A percentile compares a stretch with the other conserved stretches of the same genome.
These are phyloP conservation scores for Catocala sponsa DNA, from an alignment of 2,888 invertebrate species.

Conservation along the genomic window DNA sequence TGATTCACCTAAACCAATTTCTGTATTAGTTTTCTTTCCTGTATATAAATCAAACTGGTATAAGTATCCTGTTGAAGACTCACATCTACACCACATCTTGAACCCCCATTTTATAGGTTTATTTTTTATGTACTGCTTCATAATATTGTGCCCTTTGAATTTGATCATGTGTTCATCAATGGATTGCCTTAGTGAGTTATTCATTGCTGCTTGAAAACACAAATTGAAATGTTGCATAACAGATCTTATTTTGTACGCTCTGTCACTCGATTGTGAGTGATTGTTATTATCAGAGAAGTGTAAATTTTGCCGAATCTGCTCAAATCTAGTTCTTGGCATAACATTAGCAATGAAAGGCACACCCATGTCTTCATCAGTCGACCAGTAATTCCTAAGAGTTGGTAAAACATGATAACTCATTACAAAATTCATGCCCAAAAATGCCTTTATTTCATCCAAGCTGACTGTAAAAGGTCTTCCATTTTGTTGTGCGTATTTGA, in stretches of 20 bases:
- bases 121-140: conserved; percentile 48
- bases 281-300: conserved; percentile 27
- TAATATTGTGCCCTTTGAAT: conserved; percentile 34
- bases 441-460: conserved; percentile 38
- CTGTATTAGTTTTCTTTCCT: conserved; percentile 37
- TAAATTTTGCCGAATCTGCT: conserved; percentile 31
- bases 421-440: conserved; percentile 38
- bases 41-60: conserved; percentile 47
- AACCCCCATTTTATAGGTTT: conserved; percentile 53
- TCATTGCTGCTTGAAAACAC: conserved; percentile 23
- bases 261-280: background rate
- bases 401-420: conserved; percentile 35
- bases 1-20: conserved; percentile 38
- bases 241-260: conserved; percentile 29
- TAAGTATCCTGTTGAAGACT: conserved; percentile 44
- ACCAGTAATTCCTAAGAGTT: conserved; percentile 29
- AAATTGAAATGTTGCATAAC: conserved; percentile 16
- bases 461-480: conserved; percentile 30
- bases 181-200: conserved; percentile 23
- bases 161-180: conserved; percentile 38
- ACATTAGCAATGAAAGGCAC: conserved; percentile 23
- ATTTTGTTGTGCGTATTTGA: conserved; percentile 42
- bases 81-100: conserved; percentile 50
- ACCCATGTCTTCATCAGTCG: conserved; percentile 17
- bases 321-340: conserved; percentile 29